Evolutionary conservation across 1,140 invertebrate genomes (phyloP).

Genomic region (Drosophila murphyi): DNA sequence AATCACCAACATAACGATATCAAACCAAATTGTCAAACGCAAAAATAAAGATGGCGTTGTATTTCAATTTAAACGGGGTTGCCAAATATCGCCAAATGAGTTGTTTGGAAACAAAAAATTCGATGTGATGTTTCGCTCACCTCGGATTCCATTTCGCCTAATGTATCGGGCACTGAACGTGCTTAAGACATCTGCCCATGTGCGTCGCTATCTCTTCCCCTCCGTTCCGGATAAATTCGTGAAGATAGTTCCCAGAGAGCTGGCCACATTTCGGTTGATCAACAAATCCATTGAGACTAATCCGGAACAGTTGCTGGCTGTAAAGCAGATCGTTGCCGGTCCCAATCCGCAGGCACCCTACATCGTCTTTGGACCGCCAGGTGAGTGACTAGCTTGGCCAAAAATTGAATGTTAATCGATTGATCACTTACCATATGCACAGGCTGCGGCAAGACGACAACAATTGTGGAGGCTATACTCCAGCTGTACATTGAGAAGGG

Average conservation of each 20-base stretch:
- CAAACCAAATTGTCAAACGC: too few species aligned
- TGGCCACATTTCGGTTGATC: constrained; percentile 25
- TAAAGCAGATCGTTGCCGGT: constrained; percentile 61
- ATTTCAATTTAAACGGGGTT: background rate
- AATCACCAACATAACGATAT: background rate
- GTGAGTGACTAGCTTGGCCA: constrained; percentile 23
- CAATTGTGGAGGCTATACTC: constrained; percentile 89
- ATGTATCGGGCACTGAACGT: constrained; percentile 24
- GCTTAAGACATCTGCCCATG: background rate
- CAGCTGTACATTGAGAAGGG: constrained; percentile 82
- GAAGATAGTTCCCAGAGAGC: background rate
- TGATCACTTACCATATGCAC: background rate
- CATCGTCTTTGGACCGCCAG: constrained; percentile 77
- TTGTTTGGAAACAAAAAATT: background rate
- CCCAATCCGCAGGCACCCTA: constrained; percentile 61
- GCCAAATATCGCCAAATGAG: background rate
- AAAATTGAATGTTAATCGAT: background rate
- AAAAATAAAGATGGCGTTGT: background rate
- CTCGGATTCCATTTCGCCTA: constrained; percentile 41
- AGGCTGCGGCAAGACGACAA: constrained; percentile 91
- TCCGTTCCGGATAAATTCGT: background rate
- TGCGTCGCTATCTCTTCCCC: constrained; percentile 8
- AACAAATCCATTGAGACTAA: constrained; percentile 56
- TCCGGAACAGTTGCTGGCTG: constrained; percentile 68
- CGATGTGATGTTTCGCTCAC: constrained; percentile 55